A percentile compares a stretch with the other conserved stretches of the same genome.
phyloP scores from a whole-genome alignment of 2,113 vertebrate species.

The Lepisosteus oculatus region DNA sequence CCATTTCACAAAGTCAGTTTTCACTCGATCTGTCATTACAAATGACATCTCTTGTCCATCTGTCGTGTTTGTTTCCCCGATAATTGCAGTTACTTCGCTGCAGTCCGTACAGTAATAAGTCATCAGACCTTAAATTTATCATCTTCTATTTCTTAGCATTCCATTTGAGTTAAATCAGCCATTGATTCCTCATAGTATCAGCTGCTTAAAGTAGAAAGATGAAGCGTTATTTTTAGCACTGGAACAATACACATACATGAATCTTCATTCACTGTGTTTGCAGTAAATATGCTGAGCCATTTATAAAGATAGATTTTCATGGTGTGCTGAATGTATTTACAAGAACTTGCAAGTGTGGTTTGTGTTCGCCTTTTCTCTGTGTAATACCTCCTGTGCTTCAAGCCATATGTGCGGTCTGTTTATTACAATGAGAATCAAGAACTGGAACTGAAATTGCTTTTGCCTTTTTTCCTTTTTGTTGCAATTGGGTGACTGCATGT shows the following conservation, averaged over 20 bases:
- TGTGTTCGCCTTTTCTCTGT: conserved; percentile 68
- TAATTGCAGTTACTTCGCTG: conserved; percentile 36
- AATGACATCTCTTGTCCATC: conserved; percentile 41
- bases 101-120: conserved; percentile 41
- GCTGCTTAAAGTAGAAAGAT: conserved; percentile 61
- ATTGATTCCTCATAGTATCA: conserved; percentile 42
- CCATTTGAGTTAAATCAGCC: conserved; percentile 20
- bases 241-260: conserved; percentile 59
- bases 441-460: conserved; percentile 71
- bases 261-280: conserved; percentile 60
- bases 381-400: conserved; percentile 71
- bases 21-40: conserved; percentile 33
- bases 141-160: conserved; percentile 13
- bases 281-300: conserved; percentile 63
- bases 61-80: neutral
- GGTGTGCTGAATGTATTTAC: conserved; percentile 69
- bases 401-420: conserved; percentile 58
- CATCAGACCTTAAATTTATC: conserved; percentile 28
- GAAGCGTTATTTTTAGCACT: conserved; percentile 72
- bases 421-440: conserved; percentile 58
- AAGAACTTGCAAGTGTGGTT: conserved; percentile 59
- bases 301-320: conserved; percentile 61
- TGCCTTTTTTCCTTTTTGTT: conserved; percentile 58
- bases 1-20: conserved; percentile 21
- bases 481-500: conserved; percentile 61